phyloP scores from a whole-genome alignment of 1,140 invertebrate species.

The Ectropis grisescens region DNA sequence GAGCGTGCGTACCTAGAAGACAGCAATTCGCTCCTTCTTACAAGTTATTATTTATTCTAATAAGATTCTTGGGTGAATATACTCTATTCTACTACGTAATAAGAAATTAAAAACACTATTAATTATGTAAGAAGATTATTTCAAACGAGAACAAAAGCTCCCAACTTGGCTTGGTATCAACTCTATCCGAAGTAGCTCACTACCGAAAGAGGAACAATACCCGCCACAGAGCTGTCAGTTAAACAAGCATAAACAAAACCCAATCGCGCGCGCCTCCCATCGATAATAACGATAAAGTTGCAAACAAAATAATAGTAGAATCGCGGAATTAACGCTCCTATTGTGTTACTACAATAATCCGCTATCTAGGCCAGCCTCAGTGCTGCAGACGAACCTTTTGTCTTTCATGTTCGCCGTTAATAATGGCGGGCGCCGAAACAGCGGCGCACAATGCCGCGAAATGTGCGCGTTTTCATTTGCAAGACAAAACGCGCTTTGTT shows the following conservation, averaged over 20 bases:
- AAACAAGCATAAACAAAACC: conserved; percentile 21
- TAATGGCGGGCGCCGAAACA: conserved; percentile 69
- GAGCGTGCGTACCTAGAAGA: too few species aligned
- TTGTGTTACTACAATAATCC: conserved; percentile 70
- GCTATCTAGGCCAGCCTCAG: conserved; percentile 69
- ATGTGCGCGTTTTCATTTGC: conserved; percentile 70
- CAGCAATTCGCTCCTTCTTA: too few species aligned
- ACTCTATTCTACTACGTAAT: too few species aligned
- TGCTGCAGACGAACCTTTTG: conserved; percentile 69
- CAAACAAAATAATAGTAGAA: conserved; percentile 66
- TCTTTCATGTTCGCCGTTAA: conserved; percentile 70
- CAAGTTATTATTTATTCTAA: too few species aligned
- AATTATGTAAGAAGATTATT: too few species aligned
- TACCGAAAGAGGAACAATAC: too few species aligned
- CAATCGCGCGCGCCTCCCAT: conserved; percentile 36
- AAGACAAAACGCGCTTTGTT: conserved; percentile 70
- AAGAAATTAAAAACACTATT: too few species aligned
- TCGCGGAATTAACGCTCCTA: conserved; percentile 68
- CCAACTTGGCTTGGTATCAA: too few species aligned
- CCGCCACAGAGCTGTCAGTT: too few species aligned
- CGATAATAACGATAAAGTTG: conserved; percentile 65
- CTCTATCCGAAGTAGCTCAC: too few species aligned
- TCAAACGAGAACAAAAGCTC: too few species aligned
- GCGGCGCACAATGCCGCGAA: conserved; percentile 68
- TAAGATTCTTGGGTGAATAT: too few species aligned